Percentiles rank a stretch among this genome's conserved stretches.
Evolutionary conservation across 2,888 invertebrate genomes (phyloP).

Genomic region (Troides helena): DNA sequence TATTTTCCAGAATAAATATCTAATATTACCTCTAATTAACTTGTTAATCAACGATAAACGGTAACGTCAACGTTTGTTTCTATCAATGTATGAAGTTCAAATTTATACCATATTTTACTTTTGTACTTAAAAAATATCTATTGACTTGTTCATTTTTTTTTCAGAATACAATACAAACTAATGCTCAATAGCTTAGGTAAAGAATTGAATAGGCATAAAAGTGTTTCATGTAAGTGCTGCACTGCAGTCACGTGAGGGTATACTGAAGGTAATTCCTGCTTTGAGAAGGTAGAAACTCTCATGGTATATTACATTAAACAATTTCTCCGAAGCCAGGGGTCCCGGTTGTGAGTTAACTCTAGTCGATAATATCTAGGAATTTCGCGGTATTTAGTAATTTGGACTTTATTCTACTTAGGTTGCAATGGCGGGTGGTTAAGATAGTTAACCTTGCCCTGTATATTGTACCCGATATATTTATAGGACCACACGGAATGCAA

Average conservation of each 20-base stretch:
- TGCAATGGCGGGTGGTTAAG: conserved; percentile 21
- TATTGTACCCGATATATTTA: conserved; percentile 23
- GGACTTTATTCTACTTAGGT: conserved; percentile 26
- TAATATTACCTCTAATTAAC: too few species aligned
- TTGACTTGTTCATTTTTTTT: background rate
- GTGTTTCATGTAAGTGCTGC: background rate
- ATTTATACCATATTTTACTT: conserved; percentile 2
- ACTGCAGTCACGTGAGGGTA: background rate
- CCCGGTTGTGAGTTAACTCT: conserved; percentile 22
- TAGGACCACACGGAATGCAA: conserved; percentile 20
- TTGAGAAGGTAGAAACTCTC: conserved; percentile 20
- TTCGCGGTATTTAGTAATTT: conserved; percentile 30
- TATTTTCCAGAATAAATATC: too few species aligned
- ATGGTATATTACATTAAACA: conserved; percentile 20
- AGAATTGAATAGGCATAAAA: conserved; percentile 28
- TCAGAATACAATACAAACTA: too few species aligned
- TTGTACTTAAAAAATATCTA: background rate
- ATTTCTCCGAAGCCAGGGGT: conserved; percentile 19
- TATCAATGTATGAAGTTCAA: conserved; percentile 41
- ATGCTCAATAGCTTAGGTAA: background rate
- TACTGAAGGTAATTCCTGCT: conserved; percentile 10
- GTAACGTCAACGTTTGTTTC: conserved; percentile 44
- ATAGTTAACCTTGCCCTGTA: conserved; percentile 24
- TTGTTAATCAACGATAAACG: too few species aligned
- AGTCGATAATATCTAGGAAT: conserved; percentile 20